Base-by-base conservation (phyloP, 2,797 vertebrate genomes). In the Melanotaenia trifasciata region DNA sequence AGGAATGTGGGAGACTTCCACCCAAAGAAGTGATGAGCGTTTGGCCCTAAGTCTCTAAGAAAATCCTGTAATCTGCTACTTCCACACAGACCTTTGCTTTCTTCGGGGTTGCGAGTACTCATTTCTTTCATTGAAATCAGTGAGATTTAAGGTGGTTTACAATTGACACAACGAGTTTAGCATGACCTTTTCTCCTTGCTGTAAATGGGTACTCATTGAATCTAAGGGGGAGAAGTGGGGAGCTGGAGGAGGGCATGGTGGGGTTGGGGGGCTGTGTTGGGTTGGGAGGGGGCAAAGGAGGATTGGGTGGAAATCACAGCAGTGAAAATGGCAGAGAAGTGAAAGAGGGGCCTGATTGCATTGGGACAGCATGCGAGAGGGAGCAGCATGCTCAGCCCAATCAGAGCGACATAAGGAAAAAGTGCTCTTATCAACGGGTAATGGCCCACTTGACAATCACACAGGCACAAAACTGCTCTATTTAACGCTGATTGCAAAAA, bases 401-500 rank as follows among this genome's bases (percentile, higher is more conserved):
- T 98, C 96, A 98, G 92, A 94, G 94, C 91, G 82, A 90, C 94
- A 84, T 81, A 83, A 88, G 90, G 84, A 91, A 82, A 95, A 94
- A 95, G 87, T 87, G 94, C 94, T 93, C 94, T 97, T 97, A 97
- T 98, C 97, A 98, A 94, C 90, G 91, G 94, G 95, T 97, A 98
- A 98, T 98, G 95, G 96, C 95, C 95, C 96, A 98, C 97, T 98
- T 96, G 95, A 98, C 96, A 98, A 98, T 98, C 96, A 98, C 96
- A 96, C 96, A 96, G 96, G 95, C 96, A 96, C 96, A 96, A 96
- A 97, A 96, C 96, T 93, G 95, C 93, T 95, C 96, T 96, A 96
- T 98, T 97, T 97, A 96, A 93, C 93, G 90, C 95, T 98, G 97
- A 99, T 99, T 98, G 96, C 97, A 96, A 96, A 96, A 96, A 93